Evolutionary conservation across 2,888 invertebrate species (phyloP).

Genomic region (Cheilosia vernalis): DNA sequence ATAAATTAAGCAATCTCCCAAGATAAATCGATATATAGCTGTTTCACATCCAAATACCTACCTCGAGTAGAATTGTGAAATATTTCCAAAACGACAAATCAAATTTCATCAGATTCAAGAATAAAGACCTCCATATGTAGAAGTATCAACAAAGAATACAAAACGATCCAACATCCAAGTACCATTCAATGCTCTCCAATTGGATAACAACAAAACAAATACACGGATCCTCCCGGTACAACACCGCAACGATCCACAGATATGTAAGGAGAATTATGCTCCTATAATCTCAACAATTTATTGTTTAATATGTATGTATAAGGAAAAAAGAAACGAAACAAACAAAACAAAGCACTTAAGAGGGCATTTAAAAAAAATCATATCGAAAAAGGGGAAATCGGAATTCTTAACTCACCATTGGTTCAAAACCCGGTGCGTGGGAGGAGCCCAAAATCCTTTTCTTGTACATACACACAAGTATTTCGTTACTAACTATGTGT

Average conservation of each 20-base stretch:
- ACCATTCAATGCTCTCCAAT: conserved; percentile 43
- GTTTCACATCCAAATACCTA: background rate
- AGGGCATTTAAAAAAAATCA: conserved; percentile 29
- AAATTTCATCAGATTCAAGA: conserved; percentile 18
- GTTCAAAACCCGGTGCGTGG: conserved; percentile 52
- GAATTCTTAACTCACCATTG: conserved; percentile 55
- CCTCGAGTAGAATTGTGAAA: background rate
- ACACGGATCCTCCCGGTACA: conserved; percentile 41
- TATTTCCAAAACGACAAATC: conserved; percentile 20
- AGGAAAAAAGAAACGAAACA: conserved; percentile 10
- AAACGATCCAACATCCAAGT: conserved; percentile 25
- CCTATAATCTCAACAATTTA: conserved; percentile 12
- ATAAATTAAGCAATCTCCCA: background rate
- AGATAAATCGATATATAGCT: background rate
- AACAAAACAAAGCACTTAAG: conserved; percentile 56
- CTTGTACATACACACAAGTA: conserved; percentile 20
- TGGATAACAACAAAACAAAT: conserved; percentile 24
- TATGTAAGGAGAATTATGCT: conserved; percentile 28
- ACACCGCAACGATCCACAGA: conserved; percentile 26
- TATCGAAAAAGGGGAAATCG: conserved; percentile 35
- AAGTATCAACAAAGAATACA: background rate
- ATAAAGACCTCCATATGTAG: conserved; percentile 9
- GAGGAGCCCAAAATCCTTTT: conserved; percentile 71
- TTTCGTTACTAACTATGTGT: conserved; percentile 25
- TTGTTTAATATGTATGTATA: conserved; percentile 14